A percentile compares a stretch with the other conserved stretches of the same genome.
Evolutionary conservation across 2,113 vertebrate species (phyloP).

Genomic region (Zapus hudsonius): DNA sequence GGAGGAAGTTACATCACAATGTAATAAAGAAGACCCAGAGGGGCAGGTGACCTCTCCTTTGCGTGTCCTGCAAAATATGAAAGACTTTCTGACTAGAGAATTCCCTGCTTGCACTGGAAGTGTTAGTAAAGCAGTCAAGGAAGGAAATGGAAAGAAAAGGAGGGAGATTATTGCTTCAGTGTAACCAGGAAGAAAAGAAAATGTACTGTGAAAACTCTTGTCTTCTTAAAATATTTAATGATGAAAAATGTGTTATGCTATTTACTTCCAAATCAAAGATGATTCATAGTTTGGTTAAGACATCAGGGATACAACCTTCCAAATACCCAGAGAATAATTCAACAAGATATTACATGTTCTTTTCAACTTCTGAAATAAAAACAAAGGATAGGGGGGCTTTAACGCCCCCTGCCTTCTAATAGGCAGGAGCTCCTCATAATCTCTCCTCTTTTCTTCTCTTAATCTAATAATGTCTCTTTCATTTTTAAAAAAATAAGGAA

Average conservation of each 20-base stretch:
- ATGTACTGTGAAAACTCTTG: neutral
- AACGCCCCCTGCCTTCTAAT: too few species aligned
- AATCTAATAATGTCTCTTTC: too few species aligned
- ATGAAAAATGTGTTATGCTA: neutral
- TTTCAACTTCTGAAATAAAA: slow-evolving; percentile 31
- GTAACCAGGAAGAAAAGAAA: neutral
- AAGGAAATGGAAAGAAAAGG: neutral
- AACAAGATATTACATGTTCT: slow-evolving; percentile 1
- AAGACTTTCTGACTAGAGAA: neutral
- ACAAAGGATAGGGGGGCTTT: too few species aligned
- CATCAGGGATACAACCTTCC: neutral
- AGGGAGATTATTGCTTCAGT: neutral
- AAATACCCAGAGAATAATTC: slow-evolving; percentile 8
- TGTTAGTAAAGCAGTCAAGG: neutral
- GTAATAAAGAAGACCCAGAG: neutral
- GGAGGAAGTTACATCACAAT: neutral
- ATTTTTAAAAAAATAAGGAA: too few species aligned
- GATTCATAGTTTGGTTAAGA: slow-evolving; percentile 10
- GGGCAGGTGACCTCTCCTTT: neutral
- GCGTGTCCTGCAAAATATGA: neutral
- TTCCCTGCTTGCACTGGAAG: neutral
- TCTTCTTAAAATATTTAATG: slow-evolving; percentile 53
- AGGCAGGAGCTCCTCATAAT: too few species aligned
- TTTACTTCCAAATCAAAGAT: slow-evolving; percentile 53
- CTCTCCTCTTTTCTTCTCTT: too few species aligned